These are phyloP conservation scores for Rhagonycha lutea DNA, from an alignment of 2,888 invertebrate genomes.

Conservation along the genomic window DNA sequence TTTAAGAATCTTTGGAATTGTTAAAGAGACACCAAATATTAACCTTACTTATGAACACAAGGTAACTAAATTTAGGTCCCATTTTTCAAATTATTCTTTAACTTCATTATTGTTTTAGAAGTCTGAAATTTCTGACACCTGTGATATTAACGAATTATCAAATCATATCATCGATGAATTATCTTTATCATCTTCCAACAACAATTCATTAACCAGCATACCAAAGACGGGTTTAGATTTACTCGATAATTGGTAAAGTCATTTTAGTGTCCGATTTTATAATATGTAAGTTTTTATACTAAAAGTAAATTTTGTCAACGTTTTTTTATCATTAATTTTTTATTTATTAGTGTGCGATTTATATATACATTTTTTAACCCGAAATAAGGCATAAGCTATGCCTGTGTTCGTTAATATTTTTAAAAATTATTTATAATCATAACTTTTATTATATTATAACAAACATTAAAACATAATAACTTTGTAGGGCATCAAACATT, in stretches of 20 bases:
- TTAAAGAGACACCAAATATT: slow-evolving; percentile 7
- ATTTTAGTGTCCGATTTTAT: too few relatives aligned
- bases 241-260: slow-evolving; percentile 65
- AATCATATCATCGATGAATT: background rate
- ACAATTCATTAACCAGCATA: slow-evolving; percentile 42
- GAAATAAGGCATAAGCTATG: background rate
- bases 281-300: background rate
- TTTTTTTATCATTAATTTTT: background rate
- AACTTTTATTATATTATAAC: too few relatives aligned
- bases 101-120: slow-evolving; percentile 10
- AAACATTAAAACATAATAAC: background rate
- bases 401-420: background rate
- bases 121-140: slow-evolving; percentile 18
- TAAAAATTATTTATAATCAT: background rate
- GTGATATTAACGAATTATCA: slow-evolving; percentile 21
- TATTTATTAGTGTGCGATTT: background rate
- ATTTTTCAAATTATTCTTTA: background rate
- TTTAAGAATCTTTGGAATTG: slow-evolving; percentile 48
- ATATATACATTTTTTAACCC: background rate
- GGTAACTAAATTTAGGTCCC: slow-evolving; percentile 16
- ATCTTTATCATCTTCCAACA: background rate
- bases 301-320: background rate
- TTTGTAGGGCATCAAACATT: too few relatives aligned
- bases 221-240: slow-evolving; percentile 68
- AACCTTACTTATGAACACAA: slow-evolving; percentile 18